Percentiles rank a stretch among this genome's conserved stretches.
phyloP scores from a whole-genome alignment of 1,140 invertebrate species.

The Zeugodacus cucurbitae region DNA sequence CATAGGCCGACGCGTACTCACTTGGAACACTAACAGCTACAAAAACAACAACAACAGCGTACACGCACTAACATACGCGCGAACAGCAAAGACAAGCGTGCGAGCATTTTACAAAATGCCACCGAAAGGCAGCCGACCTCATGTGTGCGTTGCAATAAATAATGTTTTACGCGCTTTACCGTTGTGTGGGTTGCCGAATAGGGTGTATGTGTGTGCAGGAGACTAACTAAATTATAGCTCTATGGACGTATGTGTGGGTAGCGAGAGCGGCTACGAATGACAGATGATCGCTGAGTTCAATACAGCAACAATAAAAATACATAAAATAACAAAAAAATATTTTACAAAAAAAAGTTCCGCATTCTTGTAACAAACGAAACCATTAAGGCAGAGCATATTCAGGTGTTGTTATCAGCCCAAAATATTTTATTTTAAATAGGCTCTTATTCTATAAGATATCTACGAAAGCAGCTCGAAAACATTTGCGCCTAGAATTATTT shows the following conservation, averaged over 20 bases:
- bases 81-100: background rate
- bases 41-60: background rate
- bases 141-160: background rate
- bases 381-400: background rate
- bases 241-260: background rate
- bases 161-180: background rate
- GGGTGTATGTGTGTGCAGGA: background rate
- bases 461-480: too few species aligned
- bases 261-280: background rate
- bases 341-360: background rate
- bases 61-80: background rate
- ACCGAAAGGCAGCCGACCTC: background rate
- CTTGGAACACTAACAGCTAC: background rate
- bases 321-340: background rate
- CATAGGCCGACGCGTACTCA: background rate
- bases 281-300: background rate
- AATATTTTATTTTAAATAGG: too few species aligned
- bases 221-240: background rate
- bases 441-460: too few species aligned
- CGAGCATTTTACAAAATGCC: background rate
- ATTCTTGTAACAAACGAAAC: background rate
- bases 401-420: too few species aligned
- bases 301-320: background rate
- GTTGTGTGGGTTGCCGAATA: background rate
- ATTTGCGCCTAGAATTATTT: too few species aligned